Evolutionary conservation across 1,140 invertebrate genomes (phyloP).

Genomic region (Ptiloglossa arizonensis): DNA sequence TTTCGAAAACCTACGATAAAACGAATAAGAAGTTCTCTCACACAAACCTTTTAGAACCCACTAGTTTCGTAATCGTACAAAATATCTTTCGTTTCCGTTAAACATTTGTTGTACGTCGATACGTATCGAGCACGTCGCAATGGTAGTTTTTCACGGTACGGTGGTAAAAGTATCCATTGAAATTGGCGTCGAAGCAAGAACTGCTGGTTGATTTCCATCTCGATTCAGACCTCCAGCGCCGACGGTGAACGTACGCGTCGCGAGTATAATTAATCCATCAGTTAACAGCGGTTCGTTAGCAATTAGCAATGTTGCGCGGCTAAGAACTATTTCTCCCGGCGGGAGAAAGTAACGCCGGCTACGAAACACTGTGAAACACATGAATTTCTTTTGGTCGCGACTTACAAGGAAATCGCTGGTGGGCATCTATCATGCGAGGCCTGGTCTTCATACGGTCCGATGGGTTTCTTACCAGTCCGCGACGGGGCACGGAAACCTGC

Average conservation of each 20-base stretch:
- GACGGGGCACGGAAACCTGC: slow-evolving; percentile 52
- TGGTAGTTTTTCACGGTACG: too few species aligned
- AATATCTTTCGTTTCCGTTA: too few species aligned
- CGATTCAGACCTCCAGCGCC: too few species aligned
- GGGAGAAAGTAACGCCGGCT: slow-evolving; percentile 1
- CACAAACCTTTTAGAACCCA: too few species aligned
- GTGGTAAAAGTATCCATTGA: neutral
- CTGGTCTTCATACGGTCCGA: slow-evolving; percentile 41
- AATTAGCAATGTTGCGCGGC: neutral
- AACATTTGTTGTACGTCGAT: too few species aligned
- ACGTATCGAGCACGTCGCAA: too few species aligned
- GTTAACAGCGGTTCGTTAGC: neutral
- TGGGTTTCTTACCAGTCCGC: slow-evolving; percentile 35
- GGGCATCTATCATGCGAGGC: slow-evolving; percentile 52
- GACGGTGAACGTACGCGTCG: neutral
- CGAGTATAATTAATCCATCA: neutral
- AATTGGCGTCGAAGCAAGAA: neutral
- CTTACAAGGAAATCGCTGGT: slow-evolving; percentile 41
- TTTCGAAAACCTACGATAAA: too few species aligned
- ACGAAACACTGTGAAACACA: neutral
- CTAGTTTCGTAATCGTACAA: too few species aligned
- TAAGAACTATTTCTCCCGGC: too few species aligned
- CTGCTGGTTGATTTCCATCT: neutral
- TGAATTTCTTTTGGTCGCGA: neutral
- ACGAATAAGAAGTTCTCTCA: too few species aligned